Evolutionary conservation across 2,113 vertebrate species (phyloP), one percentile per base, ranked within the genome.

Genomic region (Ceyx melanurus): DNA sequence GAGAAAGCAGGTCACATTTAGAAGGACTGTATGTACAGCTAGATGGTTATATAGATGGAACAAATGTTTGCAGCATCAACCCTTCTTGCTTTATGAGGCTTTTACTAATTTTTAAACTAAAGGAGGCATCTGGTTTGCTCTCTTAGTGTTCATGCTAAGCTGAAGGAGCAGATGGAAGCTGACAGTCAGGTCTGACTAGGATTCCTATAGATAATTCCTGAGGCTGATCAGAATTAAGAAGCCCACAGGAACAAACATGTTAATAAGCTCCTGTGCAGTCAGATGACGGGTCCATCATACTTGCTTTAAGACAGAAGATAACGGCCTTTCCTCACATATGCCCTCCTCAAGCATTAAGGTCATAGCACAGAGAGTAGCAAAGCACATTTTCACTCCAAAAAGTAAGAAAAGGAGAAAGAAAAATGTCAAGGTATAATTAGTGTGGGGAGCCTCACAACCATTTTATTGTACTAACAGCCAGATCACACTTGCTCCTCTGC

Each of bases 81-180:
- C 7, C 14, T 57, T 78, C 61, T 21, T 29, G 22, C 29, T 56
- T 54, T 76, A 1, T 0, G 4, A 74, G 31, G 14, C 23, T 84
- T 83, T 33, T 68, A 35, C 23, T 70, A 14, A 22, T 88, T 77
- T 77, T 62, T 56, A 48, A 82, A 7, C 54, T 57, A 56, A 64
- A 88, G 53, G 50, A 94, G 64, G 45, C 88, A 82, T 12, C 37
- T 76, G 53, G 35, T 85, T 88, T 40, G 53, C 82, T 82, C 78
- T 85, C 72, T 22, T 2, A 72, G 56, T 66, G 29, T 15, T 78
- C 35, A 20, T 35, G 76, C 50, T 54, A 43, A 3, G 35, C 72
- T 70, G 67, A 82, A 83, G 72, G 7, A 80, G 86, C 89, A 96
- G 89, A 94, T 76, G 83, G 68, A 96, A 37, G 79, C 58, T 37